Conservation (phyloP, 2,888 invertebrate genomes). For the Mycogona germanica region DNA sequence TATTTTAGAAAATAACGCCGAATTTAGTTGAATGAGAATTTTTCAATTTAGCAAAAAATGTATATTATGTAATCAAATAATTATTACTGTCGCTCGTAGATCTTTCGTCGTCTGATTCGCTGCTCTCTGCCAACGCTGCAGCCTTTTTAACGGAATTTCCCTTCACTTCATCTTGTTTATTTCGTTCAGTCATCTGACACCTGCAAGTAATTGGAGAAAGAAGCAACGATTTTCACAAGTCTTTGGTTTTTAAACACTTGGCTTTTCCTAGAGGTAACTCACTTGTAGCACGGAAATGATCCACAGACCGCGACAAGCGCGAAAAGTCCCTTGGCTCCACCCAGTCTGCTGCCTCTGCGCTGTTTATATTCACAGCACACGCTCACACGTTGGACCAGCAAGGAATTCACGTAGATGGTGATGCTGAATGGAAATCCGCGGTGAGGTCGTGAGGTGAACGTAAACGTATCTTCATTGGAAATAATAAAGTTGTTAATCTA, state of each 20-base stretch:
- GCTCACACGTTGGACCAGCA: constrained; percentile 34
- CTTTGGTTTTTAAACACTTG: neutral
- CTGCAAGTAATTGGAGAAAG: too few species aligned
- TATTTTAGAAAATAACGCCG: neutral
- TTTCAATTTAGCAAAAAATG: neutral
- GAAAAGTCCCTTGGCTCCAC: constrained; percentile 36
- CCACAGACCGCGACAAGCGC: constrained; percentile 33
- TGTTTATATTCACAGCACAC: constrained; percentile 38
- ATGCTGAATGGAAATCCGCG: constrained; percentile 37
- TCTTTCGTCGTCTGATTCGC: neutral
- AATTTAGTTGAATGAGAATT: neutral
- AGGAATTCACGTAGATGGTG: constrained; percentile 35
- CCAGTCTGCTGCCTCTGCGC: constrained; percentile 31
- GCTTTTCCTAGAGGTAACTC: neutral
- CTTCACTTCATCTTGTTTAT: neutral
- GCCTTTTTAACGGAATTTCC: neutral
- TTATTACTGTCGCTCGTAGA: neutral
- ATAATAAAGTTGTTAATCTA: neutral
- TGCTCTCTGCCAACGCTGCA: neutral
- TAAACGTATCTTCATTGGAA: constrained; percentile 32
- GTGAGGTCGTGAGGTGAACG: constrained; percentile 35
- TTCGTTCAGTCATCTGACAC: constrained; percentile 1
- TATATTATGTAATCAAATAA: neutral
- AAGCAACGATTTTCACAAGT: too few species aligned
- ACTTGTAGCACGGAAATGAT: constrained; percentile 33